phyloP scores from a whole-genome alignment of 1,140 invertebrate genomes.

The Solenopsis invicta region DNA sequence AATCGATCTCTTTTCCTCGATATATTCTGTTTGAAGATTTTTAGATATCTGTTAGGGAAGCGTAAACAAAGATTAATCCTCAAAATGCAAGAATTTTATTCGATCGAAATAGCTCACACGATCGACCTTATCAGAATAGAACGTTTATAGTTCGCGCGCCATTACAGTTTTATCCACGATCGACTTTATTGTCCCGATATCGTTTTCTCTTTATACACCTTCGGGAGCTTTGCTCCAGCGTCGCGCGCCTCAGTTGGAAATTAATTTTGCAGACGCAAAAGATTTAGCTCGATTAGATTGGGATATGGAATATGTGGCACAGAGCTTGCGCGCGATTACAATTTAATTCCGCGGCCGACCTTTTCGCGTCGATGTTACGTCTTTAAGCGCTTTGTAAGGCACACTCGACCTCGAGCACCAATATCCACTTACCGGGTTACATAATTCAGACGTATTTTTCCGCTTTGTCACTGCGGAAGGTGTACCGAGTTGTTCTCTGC shows the following conservation, averaged over 20 bases:
- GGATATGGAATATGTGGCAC: conserved; percentile 6
- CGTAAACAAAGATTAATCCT: neutral
- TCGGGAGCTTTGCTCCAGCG: neutral
- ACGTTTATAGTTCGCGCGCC: neutral
- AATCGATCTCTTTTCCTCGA: neutral
- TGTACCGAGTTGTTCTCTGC: neutral
- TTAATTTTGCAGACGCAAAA: conserved; percentile 32
- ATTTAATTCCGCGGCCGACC: conserved; percentile 27
- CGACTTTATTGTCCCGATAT: neutral
- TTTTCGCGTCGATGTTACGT: conserved; percentile 14
- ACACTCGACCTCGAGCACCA: conserved; percentile 79
- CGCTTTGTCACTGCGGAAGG: conserved; percentile 43
- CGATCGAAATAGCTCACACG: neutral
- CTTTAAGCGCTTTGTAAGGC: conserved; percentile 66
- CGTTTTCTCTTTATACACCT: conserved; percentile 20
- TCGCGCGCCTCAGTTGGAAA: neutral
- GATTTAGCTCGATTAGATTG: conserved; percentile 36
- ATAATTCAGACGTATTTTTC: conserved; percentile 82
- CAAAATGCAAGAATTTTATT: neutral
- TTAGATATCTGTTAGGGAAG: neutral
- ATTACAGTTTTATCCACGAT: conserved; percentile 13
- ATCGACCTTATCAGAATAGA: conserved; percentile 25
- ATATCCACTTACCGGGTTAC: conserved; percentile 76
- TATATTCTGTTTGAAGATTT: neutral
- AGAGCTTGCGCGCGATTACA: neutral